Percentiles rank a stretch among this genome's conserved stretches.
Conservation (phyloP, 2,888 invertebrate species). For the Athripsodes cinereus region DNA sequence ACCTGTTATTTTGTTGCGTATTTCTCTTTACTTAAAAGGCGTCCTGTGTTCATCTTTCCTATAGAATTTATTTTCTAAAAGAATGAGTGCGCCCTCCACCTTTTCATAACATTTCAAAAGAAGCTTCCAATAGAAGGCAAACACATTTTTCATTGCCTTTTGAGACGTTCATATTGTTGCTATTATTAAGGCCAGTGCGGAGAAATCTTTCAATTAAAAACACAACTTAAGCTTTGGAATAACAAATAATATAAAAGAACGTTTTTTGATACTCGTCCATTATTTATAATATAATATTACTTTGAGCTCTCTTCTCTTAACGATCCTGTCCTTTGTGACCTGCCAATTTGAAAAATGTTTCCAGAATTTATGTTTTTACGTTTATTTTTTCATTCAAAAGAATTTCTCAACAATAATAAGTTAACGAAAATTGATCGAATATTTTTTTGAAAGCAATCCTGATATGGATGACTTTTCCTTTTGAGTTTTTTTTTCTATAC, state of each 20-base stretch:
- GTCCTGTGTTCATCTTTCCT: constrained; percentile 2
- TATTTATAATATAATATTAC: background rate
- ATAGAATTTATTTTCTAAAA: constrained; percentile 3
- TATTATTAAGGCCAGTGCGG: constrained; percentile 3
- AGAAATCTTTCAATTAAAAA: constrained; percentile 17
- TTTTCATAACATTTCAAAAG: constrained; percentile 11
- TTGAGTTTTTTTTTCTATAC: no score
- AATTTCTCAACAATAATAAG: background rate
- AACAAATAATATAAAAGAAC: background rate
- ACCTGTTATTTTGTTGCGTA: no score
- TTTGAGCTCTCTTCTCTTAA: background rate
- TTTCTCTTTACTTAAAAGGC: no score
- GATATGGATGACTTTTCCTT: no score
- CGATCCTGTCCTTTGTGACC: background rate
- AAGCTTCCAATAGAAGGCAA: constrained; percentile 7
- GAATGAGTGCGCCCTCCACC: constrained; percentile 3
- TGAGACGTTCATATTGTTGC: constrained; percentile 9
- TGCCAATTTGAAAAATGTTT: background rate
- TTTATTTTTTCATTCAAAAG: background rate
- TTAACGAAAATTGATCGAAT: no score
- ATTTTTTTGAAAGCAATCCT: no score
- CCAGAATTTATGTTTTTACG: background rate
- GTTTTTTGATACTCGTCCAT: background rate
- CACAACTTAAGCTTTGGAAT: constrained; percentile 1
- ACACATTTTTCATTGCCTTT: constrained; percentile 20